Base-by-base conservation (phyloP, 2,797 vertebrate species). In the Phrynocephalus vlangalii region DNA sequence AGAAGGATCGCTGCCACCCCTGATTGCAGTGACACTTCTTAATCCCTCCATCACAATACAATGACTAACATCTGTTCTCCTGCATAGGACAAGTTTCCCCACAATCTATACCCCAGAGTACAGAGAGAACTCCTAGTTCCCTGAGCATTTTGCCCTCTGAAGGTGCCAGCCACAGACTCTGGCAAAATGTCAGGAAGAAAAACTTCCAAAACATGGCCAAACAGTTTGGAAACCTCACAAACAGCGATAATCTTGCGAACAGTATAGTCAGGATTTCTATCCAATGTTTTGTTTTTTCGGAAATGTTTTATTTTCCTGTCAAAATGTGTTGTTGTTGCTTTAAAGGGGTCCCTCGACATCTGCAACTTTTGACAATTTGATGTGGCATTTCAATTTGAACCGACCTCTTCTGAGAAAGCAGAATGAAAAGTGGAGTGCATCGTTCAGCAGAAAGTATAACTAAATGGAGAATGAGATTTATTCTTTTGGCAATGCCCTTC, bases 321-420 rank as follows among this genome's bases (percentile, higher is more conserved):
- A 66, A 66, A n/a, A 10, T 24, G 67, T 44, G 30, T 79, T 76
- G 26, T 79, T 48, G 26, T 79, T 48, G 67, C 50, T 56, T 56
- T 63, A 33, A 86, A 80, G 72, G 52, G 52, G 28, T 66, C 24
- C 33, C 30, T 67, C 44, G 48, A 52, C 63, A 83, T 20, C 75
- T 15, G 3, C 22, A 1, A 15, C 30, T 81, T 80, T 73, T 88
- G 63, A 68, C 71, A 75, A 52, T 67, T 67, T 80, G 77, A 84
- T 75, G 77, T 73, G 44, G 24, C 77, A 73, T 84, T 88, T 84
- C 66, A 38, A n/a, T 88, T 88, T 84, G 22, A 33, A 33, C 56
- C 75, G 68, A 66, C 56, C 68, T 81, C 67, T 82, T 48, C 60
- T 81, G 20, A 50, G 30, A 85, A 88, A 85, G n/a, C 26, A 86